These are phyloP conservation scores for Morus bassanus DNA, from an alignment of 2,797 vertebrate species.

Conservation along the genomic window DNA sequence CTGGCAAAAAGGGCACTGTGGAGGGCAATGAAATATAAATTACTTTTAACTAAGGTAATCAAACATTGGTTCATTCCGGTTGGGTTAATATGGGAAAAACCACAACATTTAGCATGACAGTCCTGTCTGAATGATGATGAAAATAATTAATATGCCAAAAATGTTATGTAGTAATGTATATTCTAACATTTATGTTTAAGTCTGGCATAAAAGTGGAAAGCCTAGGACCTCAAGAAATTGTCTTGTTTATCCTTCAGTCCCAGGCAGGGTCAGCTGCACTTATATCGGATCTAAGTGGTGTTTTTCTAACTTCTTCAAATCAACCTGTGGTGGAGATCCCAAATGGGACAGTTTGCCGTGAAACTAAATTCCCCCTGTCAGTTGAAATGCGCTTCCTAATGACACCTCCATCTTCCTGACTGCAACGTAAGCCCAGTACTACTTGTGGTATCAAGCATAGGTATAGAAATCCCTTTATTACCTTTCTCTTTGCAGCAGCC, in stretches of 20 bases:
- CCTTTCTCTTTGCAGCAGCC: background rate
- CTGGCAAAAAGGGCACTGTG: background rate
- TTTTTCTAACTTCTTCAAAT: background rate
- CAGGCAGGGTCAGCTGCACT: background rate
- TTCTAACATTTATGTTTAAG: background rate
- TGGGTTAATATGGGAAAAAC: background rate
- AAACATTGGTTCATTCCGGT: background rate
- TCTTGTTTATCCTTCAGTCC: background rate
- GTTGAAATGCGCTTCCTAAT: background rate
- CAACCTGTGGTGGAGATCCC: background rate
- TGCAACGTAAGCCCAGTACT: background rate
- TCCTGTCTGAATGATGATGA: background rate
- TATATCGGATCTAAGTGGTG: background rate
- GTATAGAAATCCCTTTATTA: background rate
- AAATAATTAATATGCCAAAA: background rate
- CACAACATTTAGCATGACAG: background rate
- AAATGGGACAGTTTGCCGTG: background rate
- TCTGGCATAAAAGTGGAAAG: background rate
- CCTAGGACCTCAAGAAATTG: background rate
- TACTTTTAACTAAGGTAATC: background rate
- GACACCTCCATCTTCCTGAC: background rate
- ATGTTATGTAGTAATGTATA: background rate
- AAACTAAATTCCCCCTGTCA: background rate
- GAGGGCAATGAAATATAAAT: background rate
- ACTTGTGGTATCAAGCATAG: background rate